Percentiles rank a stretch among this genome's conserved stretches.
Conservation (phyloP, 2,888 invertebrate genomes). For the Heliconius charithonia region DNA sequence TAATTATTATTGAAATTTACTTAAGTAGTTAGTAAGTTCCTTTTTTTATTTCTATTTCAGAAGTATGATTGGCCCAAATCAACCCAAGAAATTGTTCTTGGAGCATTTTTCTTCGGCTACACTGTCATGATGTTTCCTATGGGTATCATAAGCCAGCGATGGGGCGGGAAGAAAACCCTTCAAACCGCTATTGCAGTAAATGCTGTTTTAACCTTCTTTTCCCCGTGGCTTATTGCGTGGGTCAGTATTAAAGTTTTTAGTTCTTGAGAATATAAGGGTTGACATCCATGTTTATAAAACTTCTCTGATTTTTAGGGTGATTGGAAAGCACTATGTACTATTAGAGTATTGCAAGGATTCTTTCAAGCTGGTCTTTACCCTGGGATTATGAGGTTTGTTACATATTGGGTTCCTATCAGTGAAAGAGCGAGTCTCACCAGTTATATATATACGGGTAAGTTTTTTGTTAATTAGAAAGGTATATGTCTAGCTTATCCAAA, state of each 20-base stretch:
- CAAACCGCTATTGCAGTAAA: conserved; percentile 68
- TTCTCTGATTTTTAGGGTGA: conserved; percentile 67
- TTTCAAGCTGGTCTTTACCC: conserved; percentile 88
- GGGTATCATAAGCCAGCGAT: conserved; percentile 83
- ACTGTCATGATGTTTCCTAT: conserved; percentile 80
- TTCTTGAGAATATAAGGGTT: no score
- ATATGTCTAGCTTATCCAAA: neutral
- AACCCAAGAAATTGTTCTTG: conserved; percentile 67
- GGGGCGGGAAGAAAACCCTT: conserved; percentile 85
- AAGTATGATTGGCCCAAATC: conserved; percentile 66
- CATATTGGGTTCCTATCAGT: conserved; percentile 87
- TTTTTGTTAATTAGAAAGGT: neutral
- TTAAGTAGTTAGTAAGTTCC: no score
- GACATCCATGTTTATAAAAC: no score
- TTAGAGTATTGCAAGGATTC: conserved; percentile 89
- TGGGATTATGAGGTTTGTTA: conserved; percentile 85
- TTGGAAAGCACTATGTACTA: conserved; percentile 84
- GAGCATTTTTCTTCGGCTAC: conserved; percentile 82
- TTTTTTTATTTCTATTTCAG: conserved; percentile 49
- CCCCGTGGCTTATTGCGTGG: conserved; percentile 52
- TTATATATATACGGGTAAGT: conserved; percentile 73
- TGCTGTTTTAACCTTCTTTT: conserved; percentile 53
- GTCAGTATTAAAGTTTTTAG: conserved; percentile 41
- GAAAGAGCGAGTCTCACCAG: conserved; percentile 85
- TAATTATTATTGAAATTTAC: no score